phyloP scores from a whole-genome alignment of 2,888 invertebrate genomes.

The Galeruca laticollis region DNA sequence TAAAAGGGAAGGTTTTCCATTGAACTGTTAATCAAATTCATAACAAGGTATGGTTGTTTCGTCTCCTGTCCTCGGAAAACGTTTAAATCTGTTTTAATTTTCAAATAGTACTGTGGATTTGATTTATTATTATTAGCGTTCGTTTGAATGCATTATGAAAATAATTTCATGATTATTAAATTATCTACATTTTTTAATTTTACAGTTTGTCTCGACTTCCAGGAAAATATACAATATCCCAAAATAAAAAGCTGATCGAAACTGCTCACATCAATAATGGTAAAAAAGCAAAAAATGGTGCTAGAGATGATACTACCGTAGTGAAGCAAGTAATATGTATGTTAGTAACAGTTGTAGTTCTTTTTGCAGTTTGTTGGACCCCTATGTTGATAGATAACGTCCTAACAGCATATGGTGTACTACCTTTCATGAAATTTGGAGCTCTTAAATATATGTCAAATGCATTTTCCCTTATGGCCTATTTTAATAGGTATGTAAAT shows the following conservation, averaged over 20 bases:
- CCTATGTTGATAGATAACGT: slow-evolving; percentile 76
- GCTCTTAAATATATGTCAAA: slow-evolving; percentile 73
- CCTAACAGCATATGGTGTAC: slow-evolving; percentile 72
- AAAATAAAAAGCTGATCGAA: slow-evolving; percentile 24
- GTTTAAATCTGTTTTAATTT: too few relatives aligned
- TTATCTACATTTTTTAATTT: neutral
- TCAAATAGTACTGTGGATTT: too few relatives aligned
- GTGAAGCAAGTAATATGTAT: slow-evolving; percentile 78
- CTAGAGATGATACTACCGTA: slow-evolving; percentile 57
- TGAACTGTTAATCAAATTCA: too few relatives aligned
- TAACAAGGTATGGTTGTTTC: too few relatives aligned
- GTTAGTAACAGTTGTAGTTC: slow-evolving; percentile 77
- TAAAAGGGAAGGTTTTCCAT: too few relatives aligned
- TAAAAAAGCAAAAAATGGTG: slow-evolving; percentile 36
- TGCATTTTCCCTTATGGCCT: slow-evolving; percentile 75
- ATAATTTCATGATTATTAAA: too few relatives aligned
- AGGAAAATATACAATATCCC: slow-evolving; percentile 37
- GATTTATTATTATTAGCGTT: too few relatives aligned
- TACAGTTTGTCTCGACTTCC: slow-evolving; percentile 45
- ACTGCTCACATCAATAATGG: slow-evolving; percentile 5
- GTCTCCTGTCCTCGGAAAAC: too few relatives aligned
- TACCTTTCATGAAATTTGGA: slow-evolving; percentile 69
- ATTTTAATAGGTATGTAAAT: slow-evolving; percentile 72
- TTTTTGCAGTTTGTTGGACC: slow-evolving; percentile 79
- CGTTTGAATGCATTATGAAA: too few relatives aligned